Percentiles rank a stretch among this genome's conserved stretches.
These are phyloP conservation scores for Plebejus melissa DNA, from an alignment of 2,888 invertebrate genomes.

Conservation along the genomic window DNA sequence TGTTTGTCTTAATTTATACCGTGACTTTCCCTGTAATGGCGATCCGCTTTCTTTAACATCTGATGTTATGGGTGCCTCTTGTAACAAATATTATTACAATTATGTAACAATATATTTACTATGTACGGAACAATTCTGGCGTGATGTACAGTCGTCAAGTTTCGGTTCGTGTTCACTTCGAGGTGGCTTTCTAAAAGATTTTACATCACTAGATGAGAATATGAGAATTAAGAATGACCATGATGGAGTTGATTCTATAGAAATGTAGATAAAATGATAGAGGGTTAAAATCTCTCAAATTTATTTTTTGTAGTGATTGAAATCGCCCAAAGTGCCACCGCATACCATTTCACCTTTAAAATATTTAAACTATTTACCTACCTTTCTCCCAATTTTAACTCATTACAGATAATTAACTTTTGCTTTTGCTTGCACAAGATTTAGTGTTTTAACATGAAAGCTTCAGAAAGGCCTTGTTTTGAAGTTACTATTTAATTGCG, in stretches of 20 bases:
- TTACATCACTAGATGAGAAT: not conserved
- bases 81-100: conserved; percentile 10
- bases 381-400: not conserved
- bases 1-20: conserved; percentile 12
- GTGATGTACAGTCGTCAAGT: not conserved
- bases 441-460: too few species aligned
- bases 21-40: conserved; percentile 15
- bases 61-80: conserved; percentile 15
- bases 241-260: not conserved
- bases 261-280: not conserved
- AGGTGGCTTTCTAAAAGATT: not conserved
- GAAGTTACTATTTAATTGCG: too few species aligned
- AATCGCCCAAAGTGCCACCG: not conserved
- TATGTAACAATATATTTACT: conserved; percentile 10
- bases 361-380: not conserved
- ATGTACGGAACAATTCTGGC: not conserved
- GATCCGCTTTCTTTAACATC: conserved; percentile 27
- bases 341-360: not conserved
- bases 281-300: not conserved
- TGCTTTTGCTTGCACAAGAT: too few species aligned
- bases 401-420: not conserved
- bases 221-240: not conserved
- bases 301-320: not conserved
- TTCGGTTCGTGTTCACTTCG: not conserved
- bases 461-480: too few species aligned